Percentiles rank a stretch among this genome's conserved stretches.
Conservation (phyloP, 2,888 invertebrate genomes). For the Protophormia terraenovae region DNA sequence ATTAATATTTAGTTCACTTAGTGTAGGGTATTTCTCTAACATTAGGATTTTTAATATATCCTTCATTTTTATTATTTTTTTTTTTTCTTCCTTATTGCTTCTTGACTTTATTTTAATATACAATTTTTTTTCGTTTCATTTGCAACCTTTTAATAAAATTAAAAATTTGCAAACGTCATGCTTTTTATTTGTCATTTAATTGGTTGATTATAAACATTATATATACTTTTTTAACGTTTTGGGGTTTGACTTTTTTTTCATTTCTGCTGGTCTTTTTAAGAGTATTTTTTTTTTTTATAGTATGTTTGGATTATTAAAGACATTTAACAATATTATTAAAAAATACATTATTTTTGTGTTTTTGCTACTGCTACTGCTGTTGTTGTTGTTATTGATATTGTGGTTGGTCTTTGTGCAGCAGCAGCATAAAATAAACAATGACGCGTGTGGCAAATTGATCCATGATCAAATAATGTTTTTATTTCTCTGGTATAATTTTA, state of each 20-base stretch:
- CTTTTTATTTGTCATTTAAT: slow-evolving; percentile 26
- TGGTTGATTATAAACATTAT: background rate
- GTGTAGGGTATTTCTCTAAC: background rate
- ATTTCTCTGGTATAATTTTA: too few species aligned
- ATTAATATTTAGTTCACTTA: too few species aligned
- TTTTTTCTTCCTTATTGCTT: background rate
- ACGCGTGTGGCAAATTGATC: slow-evolving; percentile 50
- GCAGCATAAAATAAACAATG: slow-evolving; percentile 35
- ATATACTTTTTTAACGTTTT: background rate
- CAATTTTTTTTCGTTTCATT: background rate
- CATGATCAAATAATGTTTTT: slow-evolving; percentile 35
- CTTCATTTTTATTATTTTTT: too few species aligned
- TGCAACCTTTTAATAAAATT: slow-evolving; percentile 37
- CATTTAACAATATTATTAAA: background rate
- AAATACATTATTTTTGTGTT: background rate
- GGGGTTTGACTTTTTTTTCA: background rate
- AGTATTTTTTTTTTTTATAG: background rate
- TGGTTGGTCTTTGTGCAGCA: background rate
- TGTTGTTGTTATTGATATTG: background rate
- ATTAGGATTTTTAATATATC: too few species aligned
- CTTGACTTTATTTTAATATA: background rate
- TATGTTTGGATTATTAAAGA: background rate
- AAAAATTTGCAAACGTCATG: slow-evolving; percentile 30
- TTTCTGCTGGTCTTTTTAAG: background rate
- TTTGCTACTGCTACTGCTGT: background rate